Evolutionary conservation across 1,140 invertebrate genomes (phyloP), one percentile per base, ranked within the genome.

Genomic region (Zaprionus lachaisei): DNA sequence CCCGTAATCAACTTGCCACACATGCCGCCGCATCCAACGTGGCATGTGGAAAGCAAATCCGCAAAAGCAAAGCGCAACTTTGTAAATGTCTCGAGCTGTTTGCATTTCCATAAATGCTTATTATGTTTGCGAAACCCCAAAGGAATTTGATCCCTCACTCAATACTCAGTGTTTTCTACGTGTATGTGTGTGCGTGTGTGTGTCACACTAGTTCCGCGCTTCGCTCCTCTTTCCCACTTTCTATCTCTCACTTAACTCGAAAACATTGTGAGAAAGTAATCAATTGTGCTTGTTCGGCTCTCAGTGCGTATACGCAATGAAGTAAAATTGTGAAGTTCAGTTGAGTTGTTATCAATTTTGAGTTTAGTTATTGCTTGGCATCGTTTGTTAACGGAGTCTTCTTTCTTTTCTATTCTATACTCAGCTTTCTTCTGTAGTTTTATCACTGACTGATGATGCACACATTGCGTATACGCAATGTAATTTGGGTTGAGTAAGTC

Each of bases 1-100:
- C 37, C 55, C 38, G 64, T 66, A 57, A 66, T 66, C 64, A 66
- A 66, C 64, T 56, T 66, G 64, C 64, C 64, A 66, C 63, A 44
- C 41, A 44, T 7, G 41, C n/a, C 38, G 64, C 54, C 26, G 55
- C 51, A 51, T 44, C 37, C 64, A 66, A 56, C 64, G 22, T 65
- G 62, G 47, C 47, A 51, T 24, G 47, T 51, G 47, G 47, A 20
- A 51, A 51, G 47, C 47, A 22, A 24, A 20, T 24, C 47, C 47
- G 47, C 47, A 51, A 51, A 51, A 51, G 47, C 47, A 51, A 51
- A 51, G 47, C 47, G 47, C 20, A 51, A 51, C 47, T 51, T 20
- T 51, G 47, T 24, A 51, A 51, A 20, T 51, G 47, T 51, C 47
- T 51, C 47, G 11, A 51, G 20, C 47, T 51, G 24, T 51, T 51